Base-by-base conservation (phyloP, 37 sponge, comb jelly and placozoan species). In the Eunapius fragilis region DNA sequence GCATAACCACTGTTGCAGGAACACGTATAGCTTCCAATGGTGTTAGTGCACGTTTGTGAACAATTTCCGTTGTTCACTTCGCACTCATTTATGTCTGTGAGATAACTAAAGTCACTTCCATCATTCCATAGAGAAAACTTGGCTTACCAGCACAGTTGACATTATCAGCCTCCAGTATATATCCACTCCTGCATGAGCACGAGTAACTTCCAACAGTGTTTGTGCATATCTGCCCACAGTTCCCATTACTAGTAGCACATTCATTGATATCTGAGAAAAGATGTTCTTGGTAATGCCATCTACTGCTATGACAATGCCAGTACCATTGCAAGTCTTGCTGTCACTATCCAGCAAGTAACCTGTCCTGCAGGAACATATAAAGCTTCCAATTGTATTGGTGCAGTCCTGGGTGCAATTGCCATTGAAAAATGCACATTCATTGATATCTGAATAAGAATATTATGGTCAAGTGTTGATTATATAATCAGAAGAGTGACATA, bases 61-160 rank as follows among this genome's bases (percentile, higher is more conserved):
- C 80, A 79, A 37, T 72, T 45, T 19, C 78, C 80, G 41, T 36
- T 79, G 74, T 70, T 47, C 50, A 28, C 74, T 32, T 25, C 25
- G 28, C 87, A 86, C 80, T 86, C 87, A 79, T 86, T 74, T 67
- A 86, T 72, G 72, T 86, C 87, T 86, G 68, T 19, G 74, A 31
- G 17, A 28, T 37, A 23, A 71, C 23, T 10, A 82, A 82, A 82
- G 71, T 41, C 41, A 41, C 41, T 41, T 41, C 41, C 41, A 41
- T 41, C 41, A 41, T 41, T 41, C 41, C 41, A 41, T 26, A 79
- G 24, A 79, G 67, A 69, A 27, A 74, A 5, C 32, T 47, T 82
- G 74, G 68, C 77, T 35, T 34, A 77, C 77, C 77, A 77, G 77
- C 37, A 37, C 82, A 81, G 71, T 22, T 70, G 36, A 32, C 32